These are phyloP conservation scores for Stomatorhinus ivindoensis DNA, from an alignment of 2,113 vertebrate genomes.

Conservation along the genomic window DNA sequence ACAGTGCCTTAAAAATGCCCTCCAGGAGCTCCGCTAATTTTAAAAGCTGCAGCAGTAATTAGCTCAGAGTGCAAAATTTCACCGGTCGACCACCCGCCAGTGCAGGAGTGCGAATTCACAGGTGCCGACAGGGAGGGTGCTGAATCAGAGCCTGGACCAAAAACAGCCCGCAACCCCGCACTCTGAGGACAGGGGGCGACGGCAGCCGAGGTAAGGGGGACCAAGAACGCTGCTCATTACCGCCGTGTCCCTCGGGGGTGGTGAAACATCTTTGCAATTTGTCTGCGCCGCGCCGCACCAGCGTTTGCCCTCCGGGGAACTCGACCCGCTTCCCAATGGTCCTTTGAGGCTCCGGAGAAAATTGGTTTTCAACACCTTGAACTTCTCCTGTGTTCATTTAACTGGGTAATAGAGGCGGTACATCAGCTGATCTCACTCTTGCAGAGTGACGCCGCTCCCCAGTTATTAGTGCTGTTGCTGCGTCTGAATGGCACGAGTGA, in stretches of 20 bases:
- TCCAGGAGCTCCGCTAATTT: neutral
- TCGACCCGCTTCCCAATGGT: neutral
- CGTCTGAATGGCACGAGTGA: neutral
- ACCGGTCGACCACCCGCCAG: neutral
- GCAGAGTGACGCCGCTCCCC: neutral
- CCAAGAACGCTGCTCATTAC: neutral
- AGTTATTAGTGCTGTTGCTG: neutral
- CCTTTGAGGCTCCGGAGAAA: constrained; percentile 2
- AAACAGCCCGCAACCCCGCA: neutral
- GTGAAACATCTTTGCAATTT: constrained; percentile 13
- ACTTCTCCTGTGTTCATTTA: constrained; percentile 2
- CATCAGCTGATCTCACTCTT: constrained; percentile 15
- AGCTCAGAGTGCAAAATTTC: neutral
- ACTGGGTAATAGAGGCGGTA: constrained; percentile 12
- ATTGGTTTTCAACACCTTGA: constrained; percentile 22
- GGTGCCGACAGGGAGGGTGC: neutral
- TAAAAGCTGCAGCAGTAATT: neutral
- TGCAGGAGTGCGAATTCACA: neutral
- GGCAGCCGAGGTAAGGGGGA: neutral
- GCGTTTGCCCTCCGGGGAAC: neutral
- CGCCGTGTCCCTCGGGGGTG: neutral
- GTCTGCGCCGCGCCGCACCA: constrained; percentile 1
- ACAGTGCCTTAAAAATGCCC: constrained; percentile 25
- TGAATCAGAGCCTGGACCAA: neutral
- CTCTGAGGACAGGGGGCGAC: neutral